Conservation (phyloP, 2,797 vertebrate genomes). For the Coccyzus lansbergi region DNA sequence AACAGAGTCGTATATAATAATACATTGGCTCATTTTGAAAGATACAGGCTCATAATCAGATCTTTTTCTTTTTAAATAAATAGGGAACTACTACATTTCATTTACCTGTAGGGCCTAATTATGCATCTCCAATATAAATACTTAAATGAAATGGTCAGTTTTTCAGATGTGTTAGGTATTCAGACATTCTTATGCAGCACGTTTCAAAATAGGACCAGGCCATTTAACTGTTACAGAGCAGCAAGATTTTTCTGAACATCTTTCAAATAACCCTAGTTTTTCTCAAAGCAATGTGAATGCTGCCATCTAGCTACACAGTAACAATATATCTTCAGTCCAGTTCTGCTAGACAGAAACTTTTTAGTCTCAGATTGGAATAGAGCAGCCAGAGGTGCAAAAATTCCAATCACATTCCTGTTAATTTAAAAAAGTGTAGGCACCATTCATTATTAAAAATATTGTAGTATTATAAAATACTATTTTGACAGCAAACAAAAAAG, state of each 20-base stretch:
- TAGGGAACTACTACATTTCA: not conserved
- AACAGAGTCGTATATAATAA: not conserved
- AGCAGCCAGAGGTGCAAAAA: not conserved
- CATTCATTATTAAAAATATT: not conserved
- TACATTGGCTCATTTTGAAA: not conserved
- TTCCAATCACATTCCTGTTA: not conserved
- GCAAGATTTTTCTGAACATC: not conserved
- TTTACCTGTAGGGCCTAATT: not conserved
- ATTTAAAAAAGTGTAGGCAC: not conserved
- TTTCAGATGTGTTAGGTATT: not conserved
- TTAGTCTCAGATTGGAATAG: not conserved
- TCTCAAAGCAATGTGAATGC: constrained; percentile 39
- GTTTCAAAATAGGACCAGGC: not conserved
- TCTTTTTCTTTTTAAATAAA: not conserved
- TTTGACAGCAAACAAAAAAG: not conserved
- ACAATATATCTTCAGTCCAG: not conserved
- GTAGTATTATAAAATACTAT: not conserved
- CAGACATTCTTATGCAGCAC: not conserved
- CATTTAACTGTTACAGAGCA: not conserved
- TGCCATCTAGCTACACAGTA: constrained; percentile 29
- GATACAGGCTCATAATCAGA: not conserved
- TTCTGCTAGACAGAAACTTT: not conserved
- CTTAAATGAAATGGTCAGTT: not conserved
- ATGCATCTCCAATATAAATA: not conserved
- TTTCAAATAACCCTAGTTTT: not conserved